Evolutionary conservation across 1,140 invertebrate species (phyloP).

Genomic region (Sycophila sp.): DNA sequence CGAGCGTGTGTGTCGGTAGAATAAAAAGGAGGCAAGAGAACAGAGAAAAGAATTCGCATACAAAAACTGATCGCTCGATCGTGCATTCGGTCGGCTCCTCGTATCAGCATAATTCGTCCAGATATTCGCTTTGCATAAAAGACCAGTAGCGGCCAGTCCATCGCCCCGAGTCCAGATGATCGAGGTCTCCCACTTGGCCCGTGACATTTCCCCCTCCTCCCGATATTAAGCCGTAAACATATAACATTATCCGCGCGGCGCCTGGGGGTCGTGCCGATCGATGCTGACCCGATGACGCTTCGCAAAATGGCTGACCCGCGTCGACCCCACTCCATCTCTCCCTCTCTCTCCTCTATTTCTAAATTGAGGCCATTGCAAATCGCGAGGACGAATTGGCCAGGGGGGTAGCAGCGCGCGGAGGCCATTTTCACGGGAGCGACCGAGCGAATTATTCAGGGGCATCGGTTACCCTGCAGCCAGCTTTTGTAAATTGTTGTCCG

Average conservation of each 20-base stretch:
- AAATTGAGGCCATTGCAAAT: slow-evolving; percentile 9
- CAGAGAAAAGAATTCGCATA: no score
- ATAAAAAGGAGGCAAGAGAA: no score
- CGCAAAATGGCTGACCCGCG: slow-evolving; percentile 17
- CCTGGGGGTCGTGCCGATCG: neutral
- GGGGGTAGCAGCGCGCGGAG: neutral
- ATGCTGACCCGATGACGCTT: slow-evolving; percentile 15
- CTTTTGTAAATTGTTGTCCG: slow-evolving; percentile 17
- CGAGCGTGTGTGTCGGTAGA: no score
- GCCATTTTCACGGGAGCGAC: neutral
- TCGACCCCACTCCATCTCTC: no score
- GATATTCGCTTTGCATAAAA: neutral
- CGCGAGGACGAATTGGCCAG: neutral
- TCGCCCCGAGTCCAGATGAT: neutral
- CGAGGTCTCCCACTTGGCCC: neutral
- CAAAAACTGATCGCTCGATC: no score
- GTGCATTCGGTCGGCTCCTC: neutral
- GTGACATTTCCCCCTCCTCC: neutral
- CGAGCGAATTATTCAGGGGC: no score
- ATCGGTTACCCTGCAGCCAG: no score
- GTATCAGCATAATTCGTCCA: neutral
- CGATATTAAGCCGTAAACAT: slow-evolving; percentile 24
- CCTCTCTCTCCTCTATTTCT: slow-evolving; percentile 12
- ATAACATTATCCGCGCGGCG: slow-evolving; percentile 15
- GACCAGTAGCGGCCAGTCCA: neutral